These are phyloP conservation scores for Xanthia icteritia DNA, from an alignment of 2,888 invertebrate species.

Conservation along the genomic window DNA sequence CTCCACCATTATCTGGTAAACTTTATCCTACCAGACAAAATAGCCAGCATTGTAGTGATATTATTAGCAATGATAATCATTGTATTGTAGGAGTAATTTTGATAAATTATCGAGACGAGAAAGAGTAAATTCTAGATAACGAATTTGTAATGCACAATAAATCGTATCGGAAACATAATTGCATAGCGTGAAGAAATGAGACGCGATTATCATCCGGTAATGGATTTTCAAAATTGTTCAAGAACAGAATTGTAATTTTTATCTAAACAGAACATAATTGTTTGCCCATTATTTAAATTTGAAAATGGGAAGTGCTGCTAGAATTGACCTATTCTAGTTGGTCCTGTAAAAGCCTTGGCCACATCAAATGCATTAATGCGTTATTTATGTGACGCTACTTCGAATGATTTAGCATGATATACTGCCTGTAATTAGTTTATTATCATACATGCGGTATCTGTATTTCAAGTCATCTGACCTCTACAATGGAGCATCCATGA, in stretches of 20 bases:
- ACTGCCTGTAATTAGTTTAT: conserved; percentile 1
- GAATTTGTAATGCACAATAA: conserved; percentile 33
- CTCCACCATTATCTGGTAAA: conserved; percentile 79
- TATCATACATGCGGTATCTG: neutral
- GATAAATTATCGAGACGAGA: conserved; percentile 40
- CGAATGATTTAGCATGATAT: neutral
- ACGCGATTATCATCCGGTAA: conserved; percentile 2
- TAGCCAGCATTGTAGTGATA: neutral
- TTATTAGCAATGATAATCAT: conserved; percentile 1
- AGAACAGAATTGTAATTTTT: neutral
- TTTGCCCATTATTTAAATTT: neutral
- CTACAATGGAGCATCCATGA: neutral
- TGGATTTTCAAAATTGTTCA: neutral
- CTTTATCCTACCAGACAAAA: conserved; percentile 79
- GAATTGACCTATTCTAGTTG: neutral
- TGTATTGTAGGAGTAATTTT: neutral
- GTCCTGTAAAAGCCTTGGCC: neutral
- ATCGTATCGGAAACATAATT: conserved; percentile 1
- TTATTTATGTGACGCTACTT: neutral
- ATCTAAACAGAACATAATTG: neutral
- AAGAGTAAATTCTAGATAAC: conserved; percentile 31
- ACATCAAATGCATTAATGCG: neutral
- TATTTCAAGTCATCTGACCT: neutral
- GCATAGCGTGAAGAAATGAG: conserved; percentile 6
- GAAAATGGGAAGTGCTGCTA: neutral